Base-by-base conservation (phyloP, 2,113 vertebrate genomes). In the Vanacampus margaritifer region DNA sequence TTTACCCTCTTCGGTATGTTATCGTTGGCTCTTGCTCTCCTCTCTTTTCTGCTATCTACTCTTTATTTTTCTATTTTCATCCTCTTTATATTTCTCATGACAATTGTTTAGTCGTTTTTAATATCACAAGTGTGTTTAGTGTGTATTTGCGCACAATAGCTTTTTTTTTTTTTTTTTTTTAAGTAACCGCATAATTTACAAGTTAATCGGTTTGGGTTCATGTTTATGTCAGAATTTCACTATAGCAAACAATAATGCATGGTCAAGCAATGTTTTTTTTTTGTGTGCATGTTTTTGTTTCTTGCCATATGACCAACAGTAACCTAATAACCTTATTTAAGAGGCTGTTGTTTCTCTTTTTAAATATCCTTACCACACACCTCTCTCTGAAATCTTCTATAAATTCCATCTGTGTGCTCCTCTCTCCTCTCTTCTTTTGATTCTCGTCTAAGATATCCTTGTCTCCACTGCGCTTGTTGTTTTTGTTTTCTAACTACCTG, bases 1-100 rank as follows among this genome's bases (percentile, higher is more conserved):
- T 99, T 99, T 98, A 98, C 97, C 98, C 96, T 99, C 93, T 99
- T 98, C 95, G 96, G 96, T 99, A 99, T 94, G 96, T 99, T 98
- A 96, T 95, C 91, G 93, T 94, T 57, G 54, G 54, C 84, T 88
- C 96, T 95, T 93, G 95, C 94, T 95, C 94, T 96, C 93, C 94
- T 96, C 90, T 96, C 86, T 90, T 90, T 89, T 90, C 91, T 88
- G 88, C 87, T 89, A 16, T 85, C 82, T 82, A 83, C 82, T 87
- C 81, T 83, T 83, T 87, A 82, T 88, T 50, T 41, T 81, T 83
- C 57, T 82, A 58, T 65, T 81, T 79, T 46, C 72, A 74, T 74
- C 75, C 61, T 77, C 50, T 81, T 73, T 77, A 75, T 75, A 70
- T 80, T 59, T 72, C n/a, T 69, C 41, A 68, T 83, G 67, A 59